Evolutionary conservation across 1,140 invertebrate species (phyloP), one percentile per base, ranked within the genome.

Genomic region (Glossosoma conforme): DNA sequence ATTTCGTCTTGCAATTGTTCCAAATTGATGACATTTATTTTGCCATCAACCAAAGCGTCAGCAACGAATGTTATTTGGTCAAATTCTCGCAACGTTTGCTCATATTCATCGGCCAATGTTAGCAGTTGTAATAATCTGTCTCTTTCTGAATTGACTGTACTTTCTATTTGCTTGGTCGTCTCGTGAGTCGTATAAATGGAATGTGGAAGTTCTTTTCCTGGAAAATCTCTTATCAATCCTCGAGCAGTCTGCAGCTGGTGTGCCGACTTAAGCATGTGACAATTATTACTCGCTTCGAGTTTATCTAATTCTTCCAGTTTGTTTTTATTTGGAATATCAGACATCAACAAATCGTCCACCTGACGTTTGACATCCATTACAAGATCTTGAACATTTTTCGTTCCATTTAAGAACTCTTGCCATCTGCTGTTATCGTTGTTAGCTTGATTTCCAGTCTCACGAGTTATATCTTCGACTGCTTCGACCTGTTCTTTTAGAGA

Each of bases 1-100:
- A 92, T 87, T 71, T 91, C 89, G 60, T 91, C 86, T 60, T 88
- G 85, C 8, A 92, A 67, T 60, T 90, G 84, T 58, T 85, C 80
- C 44, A 89, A 70, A 56, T 83, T 82, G 28, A 75, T 79, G 1
- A 89, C 87, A 1, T 81, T 79, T 20, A 91, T 82, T 13, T 84
- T 83, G 59, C 80, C 83, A 33, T 87, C 83, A 2, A 91, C 70
- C 19, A 91, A 65, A 36, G 82, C 81, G 65, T 91, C 85, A 2
- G 89, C 88, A 2, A 91, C 78, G 21, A 88, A 82, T 2, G 85
- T 89, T 17, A 92, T 91, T 62, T 91, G 85, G 1, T 79, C 80
- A 57, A 93, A 90, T 66, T 92, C 89, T 61, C 86, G 83, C 1
- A 93, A 70, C 0, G 88, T 91, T 68, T 90, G 84, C 61, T 88